A percentile compares a stretch with the other conserved stretches of the same genome.
phyloP scores from a whole-genome alignment of 2,113 vertebrate species.

The Poecilia latipinna region DNA sequence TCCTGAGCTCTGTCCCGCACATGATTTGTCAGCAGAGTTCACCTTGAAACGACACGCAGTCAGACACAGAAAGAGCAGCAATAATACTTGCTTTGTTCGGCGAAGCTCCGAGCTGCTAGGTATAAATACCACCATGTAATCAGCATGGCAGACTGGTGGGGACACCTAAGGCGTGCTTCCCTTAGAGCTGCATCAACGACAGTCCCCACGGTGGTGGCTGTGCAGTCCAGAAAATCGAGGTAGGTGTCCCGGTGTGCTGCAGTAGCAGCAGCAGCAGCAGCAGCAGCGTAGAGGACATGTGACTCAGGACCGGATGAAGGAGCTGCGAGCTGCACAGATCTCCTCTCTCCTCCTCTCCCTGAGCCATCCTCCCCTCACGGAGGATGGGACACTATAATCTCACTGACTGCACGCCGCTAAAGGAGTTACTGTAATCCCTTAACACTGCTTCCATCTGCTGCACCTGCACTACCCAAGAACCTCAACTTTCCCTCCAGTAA shows the following conservation, averaged over 20 bases:
- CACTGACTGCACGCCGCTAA: conserved; percentile 58
- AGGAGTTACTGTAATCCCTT: conserved; percentile 77
- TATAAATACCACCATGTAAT: conserved; percentile 79
- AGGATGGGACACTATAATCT: conserved; percentile 55
- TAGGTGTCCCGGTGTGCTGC: conserved; percentile 47
- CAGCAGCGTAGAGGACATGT: conserved; percentile 52
- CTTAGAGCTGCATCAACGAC: conserved; percentile 55
- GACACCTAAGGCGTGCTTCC: conserved; percentile 39
- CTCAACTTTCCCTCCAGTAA: conserved; percentile 7
- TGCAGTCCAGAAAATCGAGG: conserved; percentile 12
- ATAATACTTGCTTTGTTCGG: conserved; percentile 75
- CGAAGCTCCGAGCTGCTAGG: conserved; percentile 71
- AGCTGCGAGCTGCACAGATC: conserved; percentile 36
- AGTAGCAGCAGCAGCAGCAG: conserved; percentile 50
- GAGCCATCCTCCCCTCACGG: conserved; percentile 38
- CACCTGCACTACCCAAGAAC: conserved; percentile 22
- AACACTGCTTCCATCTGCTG: conserved; percentile 70
- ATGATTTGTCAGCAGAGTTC: conserved; percentile 34
- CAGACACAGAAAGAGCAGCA: conserved; percentile 33
- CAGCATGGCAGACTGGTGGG: conserved; percentile 68
- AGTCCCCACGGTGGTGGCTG: conserved; percentile 29
- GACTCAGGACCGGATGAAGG: conserved; percentile 46
- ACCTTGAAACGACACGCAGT: conserved; percentile 51
- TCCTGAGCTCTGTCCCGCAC: conserved; percentile 6
- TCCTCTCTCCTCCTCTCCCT: conserved; percentile 30